Evolutionary conservation across 2,113 vertebrate species (phyloP), one percentile per base, ranked within the genome.

Genomic region (Calypte anna): DNA sequence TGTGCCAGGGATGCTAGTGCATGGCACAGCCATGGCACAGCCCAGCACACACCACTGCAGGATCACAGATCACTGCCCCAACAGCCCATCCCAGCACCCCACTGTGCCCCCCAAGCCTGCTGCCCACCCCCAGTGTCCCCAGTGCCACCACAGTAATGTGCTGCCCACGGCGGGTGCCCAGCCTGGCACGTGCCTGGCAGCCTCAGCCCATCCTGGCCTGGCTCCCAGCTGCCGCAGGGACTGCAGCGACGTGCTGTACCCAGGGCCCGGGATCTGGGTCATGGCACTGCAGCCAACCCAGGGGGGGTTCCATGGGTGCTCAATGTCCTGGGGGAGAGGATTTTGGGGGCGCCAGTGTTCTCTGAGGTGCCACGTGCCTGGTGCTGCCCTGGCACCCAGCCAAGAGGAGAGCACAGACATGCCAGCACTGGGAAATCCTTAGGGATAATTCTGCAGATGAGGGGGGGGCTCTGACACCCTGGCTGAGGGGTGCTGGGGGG

Each of bases 101-200:
- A 5, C 31, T 75, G 44, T 75, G 33, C 4, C 2, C 27, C 76
- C 57, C 53, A 40, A 40, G 38, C 38, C 38, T 40, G 38, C 38
- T 10, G 24, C 25, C 10, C 74, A 64, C 43, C 12, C 54, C 22
- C 24, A 31, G 46, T 5, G 31, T 76, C 50, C 76, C 57, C 31
- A 5, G 33, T 2, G 22, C 82, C 82, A 63, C 69, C 5, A 0
- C 21, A 55, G 48, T 1, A 1, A 43, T 8, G 6, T 1, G 21
- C 33, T 55, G 63, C 87, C 79, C 20, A 3, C 8, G 22, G 83
- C 8, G 36, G 75, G 67, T 91, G 81, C 68, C 68, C 55, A 9
- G n/a, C 3, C 23, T 27, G 88, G 68, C 93, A 93, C 93, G 77
- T 94, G 95, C 88, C 88, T 91, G 84, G 93, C 95, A 68, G 73